Evolutionary conservation across 2,113 vertebrate genomes (phyloP).

Genomic region (Calyptommatus sinebrachiatus): DNA sequence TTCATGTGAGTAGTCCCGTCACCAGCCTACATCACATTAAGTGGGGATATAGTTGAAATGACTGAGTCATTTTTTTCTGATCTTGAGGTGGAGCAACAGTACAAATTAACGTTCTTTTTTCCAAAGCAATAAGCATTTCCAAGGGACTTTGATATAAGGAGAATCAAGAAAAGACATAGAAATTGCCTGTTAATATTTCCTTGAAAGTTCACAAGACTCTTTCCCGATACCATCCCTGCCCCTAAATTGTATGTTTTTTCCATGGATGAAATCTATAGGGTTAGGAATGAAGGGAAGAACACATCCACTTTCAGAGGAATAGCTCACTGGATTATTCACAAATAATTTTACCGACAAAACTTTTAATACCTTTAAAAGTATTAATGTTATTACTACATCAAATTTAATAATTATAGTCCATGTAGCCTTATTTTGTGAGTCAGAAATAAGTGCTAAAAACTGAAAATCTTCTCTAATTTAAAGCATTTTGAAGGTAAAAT

Average conservation of each 20-base stretch:
- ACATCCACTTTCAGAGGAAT: neutral
- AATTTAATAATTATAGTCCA: too few relatives aligned
- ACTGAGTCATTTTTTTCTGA: neutral
- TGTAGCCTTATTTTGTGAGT: too few relatives aligned
- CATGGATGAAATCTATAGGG: too few relatives aligned
- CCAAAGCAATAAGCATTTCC: neutral
- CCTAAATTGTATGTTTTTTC: neutral
- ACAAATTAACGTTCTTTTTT: neutral
- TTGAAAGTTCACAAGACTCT: neutral
- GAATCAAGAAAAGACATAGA: neutral
- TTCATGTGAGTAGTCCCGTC: too few relatives aligned
- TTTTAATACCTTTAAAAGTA: too few relatives aligned
- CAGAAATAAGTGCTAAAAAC: too few relatives aligned
- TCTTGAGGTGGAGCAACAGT: neutral
- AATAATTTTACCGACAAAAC: neutral
- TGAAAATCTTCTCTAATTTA: too few relatives aligned
- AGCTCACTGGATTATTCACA: neutral
- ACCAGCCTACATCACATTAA: too few relatives aligned
- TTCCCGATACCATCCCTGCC: neutral
- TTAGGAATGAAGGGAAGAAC: too few relatives aligned
- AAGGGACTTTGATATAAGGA: neutral
- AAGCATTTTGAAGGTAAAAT: too few relatives aligned
- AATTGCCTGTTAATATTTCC: neutral
- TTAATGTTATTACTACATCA: too few relatives aligned
- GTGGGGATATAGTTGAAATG: neutral